phyloP scores from a whole-genome alignment of 2,797 vertebrate genomes.

The Eidolon dupreanum region DNA sequence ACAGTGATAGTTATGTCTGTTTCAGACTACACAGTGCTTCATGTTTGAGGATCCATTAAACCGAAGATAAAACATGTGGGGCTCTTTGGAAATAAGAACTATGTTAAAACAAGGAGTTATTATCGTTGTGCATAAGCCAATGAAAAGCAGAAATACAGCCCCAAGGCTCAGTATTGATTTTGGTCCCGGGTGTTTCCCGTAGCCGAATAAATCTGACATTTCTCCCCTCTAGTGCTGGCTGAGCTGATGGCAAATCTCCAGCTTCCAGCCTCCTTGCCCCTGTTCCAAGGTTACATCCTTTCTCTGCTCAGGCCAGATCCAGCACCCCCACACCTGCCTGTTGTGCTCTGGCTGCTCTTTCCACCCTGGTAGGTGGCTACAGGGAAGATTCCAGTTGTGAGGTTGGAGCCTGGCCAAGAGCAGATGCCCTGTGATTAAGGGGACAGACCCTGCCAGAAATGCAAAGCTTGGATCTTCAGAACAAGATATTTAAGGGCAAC shows the following conservation, averaged over 20 bases:
- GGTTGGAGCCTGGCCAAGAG: constrained; percentile 45
- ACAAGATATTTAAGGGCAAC: neutral
- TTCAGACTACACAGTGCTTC: constrained; percentile 22
- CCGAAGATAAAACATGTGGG: constrained; percentile 69
- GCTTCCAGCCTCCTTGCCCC: constrained; percentile 19
- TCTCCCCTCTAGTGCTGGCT: neutral
- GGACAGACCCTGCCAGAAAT: neutral
- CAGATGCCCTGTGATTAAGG: constrained; percentile 62
- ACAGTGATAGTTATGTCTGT: constrained; percentile 39
- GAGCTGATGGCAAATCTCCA: constrained; percentile 53
- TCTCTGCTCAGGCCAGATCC: neutral
- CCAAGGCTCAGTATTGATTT: constrained; percentile 75
- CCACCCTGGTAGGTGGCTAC: neutral
- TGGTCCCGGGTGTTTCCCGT: constrained; percentile 53
- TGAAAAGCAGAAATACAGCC: constrained; percentile 76
- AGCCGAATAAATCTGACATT: constrained; percentile 72
- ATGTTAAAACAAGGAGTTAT: constrained; percentile 79
- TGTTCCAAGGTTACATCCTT: constrained; percentile 59
- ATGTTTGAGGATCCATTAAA: constrained; percentile 65
- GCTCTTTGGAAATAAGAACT: constrained; percentile 71
- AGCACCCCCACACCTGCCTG: neutral
- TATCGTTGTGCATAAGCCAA: constrained; percentile 47
- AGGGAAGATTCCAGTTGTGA: constrained; percentile 16
- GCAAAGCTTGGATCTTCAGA: neutral
- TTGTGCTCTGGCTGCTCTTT: neutral